Conservation (phyloP, 1,140 invertebrate genomes). For the Conus ventricosus region DNA sequence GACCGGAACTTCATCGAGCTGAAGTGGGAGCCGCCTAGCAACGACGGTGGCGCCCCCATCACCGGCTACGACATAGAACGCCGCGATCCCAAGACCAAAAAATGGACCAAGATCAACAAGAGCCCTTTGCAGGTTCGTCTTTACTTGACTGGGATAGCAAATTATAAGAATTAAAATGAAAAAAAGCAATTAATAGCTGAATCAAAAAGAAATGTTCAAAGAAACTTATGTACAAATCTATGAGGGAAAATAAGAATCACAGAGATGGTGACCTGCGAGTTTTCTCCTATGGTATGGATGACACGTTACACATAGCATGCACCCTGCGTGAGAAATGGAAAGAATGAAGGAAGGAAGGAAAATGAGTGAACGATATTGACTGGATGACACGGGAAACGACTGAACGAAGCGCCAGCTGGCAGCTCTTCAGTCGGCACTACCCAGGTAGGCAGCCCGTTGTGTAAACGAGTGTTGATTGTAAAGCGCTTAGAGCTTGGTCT, state of each 20-base stretch:
- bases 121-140: constrained; percentile 81
- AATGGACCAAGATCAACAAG: constrained; percentile 95
- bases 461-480: no score
- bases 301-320: no score
- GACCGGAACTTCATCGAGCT: constrained; percentile 82
- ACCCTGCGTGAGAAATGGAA: no score
- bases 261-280: no score
- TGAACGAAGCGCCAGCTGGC: no score
- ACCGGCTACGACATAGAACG: constrained; percentile 80
- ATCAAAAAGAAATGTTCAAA: background rate
- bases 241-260: background rate
- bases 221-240: background rate
- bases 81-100: constrained; percentile 92
- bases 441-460: no score
- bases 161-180: background rate
- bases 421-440: no score
- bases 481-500: no score
- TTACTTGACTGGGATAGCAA: background rate
- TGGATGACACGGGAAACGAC: no score
- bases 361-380: no score
- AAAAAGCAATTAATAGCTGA: background rate
- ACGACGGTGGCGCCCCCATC: constrained; percentile 96
- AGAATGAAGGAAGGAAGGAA: no score
- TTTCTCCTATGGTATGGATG: no score
- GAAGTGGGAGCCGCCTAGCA: constrained; percentile 91